phyloP scores from a whole-genome alignment of 1,140 invertebrate species.

The Aphis gossypii region DNA sequence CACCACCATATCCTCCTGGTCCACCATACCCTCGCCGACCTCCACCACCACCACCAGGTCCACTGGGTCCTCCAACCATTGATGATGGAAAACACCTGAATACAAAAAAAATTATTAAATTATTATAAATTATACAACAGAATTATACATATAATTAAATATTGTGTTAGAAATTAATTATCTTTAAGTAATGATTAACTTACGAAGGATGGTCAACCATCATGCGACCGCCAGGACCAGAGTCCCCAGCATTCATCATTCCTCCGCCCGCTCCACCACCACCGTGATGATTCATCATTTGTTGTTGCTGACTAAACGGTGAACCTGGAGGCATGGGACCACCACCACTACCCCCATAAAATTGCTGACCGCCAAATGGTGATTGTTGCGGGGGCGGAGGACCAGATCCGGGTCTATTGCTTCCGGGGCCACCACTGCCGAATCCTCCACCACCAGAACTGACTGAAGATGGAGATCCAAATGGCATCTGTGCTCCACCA shows the following conservation, averaged over 20 bases:
- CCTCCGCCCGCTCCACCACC: background rate
- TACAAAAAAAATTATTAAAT: background rate
- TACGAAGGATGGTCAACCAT: constrained; percentile 54
- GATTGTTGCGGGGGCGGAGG: constrained; percentile 40
- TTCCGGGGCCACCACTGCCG: constrained; percentile 6
- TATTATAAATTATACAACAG: background rate
- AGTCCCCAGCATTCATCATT: constrained; percentile 28
- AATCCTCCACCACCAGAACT: constrained; percentile 47
- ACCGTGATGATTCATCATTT: constrained; percentile 32
- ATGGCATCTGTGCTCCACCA: constrained; percentile 29
- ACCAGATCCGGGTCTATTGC: constrained; percentile 14
- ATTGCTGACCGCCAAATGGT: constrained; percentile 21
- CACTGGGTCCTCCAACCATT: constrained; percentile 18
- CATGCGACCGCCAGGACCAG: constrained; percentile 11
- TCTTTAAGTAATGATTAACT: background rate
- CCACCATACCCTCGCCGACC: constrained; percentile 9
- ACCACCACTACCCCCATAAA: constrained; percentile 19
- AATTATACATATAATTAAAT: background rate
- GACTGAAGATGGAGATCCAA: constrained; percentile 50
- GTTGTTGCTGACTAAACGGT: constrained; percentile 26
- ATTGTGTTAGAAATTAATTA: background rate
- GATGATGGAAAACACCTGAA: constrained; percentile 41
- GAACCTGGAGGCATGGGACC: constrained; percentile 16
- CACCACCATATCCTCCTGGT: background rate
- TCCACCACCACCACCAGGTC: background rate